Percentiles rank a stretch among this genome's conserved stretches.
Conservation (phyloP, 2,113 vertebrate species). For the Hyaena hyaena region DNA sequence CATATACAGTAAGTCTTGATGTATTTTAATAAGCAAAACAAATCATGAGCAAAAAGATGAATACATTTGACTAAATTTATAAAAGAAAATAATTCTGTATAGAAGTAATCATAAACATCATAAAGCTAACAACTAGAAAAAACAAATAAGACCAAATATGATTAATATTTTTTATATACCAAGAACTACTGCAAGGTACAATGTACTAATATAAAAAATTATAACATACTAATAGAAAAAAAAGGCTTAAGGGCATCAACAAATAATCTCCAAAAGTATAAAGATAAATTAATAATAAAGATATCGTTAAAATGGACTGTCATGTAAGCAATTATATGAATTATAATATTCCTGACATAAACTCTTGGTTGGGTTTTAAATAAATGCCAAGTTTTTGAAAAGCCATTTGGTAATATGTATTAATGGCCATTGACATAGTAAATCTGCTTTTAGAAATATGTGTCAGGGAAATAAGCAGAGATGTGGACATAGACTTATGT, state of each 20-base stretch:
- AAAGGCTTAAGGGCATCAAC: neutral
- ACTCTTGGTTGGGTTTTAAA: neutral
- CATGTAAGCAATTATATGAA: neutral
- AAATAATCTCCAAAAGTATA: neutral
- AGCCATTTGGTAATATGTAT: neutral
- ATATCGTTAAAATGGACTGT: neutral
- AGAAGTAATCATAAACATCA: neutral
- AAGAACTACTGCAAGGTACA: neutral
- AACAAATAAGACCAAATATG: neutral
- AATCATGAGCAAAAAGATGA: neutral
- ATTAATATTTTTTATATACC: constrained; percentile 13
- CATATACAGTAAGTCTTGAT: neutral
- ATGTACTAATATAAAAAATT: neutral
- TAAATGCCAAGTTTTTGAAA: neutral
- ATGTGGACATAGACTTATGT: neutral
- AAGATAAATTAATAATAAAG: neutral
- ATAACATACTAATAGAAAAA: neutral
- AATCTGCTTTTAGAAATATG: constrained; percentile 43
- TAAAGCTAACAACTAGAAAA: neutral
- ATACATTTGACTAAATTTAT: neutral
- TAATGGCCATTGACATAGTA: neutral
- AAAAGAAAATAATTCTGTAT: neutral
- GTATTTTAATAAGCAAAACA: neutral
- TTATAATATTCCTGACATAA: neutral
- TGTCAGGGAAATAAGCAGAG: neutral